A percentile compares a stretch with the other conserved stretches of the same genome.
phyloP scores from a whole-genome alignment of 1,140 invertebrate species.

The Eumaeus atala region DNA sequence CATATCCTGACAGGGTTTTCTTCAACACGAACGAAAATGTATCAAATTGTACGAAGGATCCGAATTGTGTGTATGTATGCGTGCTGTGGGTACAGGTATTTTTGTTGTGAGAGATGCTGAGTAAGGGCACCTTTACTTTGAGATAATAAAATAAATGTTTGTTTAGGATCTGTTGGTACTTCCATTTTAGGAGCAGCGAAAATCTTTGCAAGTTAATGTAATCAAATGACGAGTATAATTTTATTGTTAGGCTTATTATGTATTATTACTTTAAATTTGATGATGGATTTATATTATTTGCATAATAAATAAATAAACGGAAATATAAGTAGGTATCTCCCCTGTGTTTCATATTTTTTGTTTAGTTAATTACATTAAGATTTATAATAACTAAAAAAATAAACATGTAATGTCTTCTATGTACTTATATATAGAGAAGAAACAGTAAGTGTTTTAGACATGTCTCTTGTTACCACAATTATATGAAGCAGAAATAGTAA shows the following conservation, averaged over 20 bases:
- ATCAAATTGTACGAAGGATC: constrained; percentile 23
- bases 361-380: too few species aligned
- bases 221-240: background rate
- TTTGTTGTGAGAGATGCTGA: constrained; percentile 29
- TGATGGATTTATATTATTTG: background rate
- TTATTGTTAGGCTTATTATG: background rate
- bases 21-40: constrained; percentile 22
- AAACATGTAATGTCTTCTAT: too few species aligned
- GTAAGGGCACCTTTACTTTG: constrained; percentile 23
- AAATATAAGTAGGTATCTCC: too few species aligned
- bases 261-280: background rate
- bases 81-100: constrained; percentile 9
- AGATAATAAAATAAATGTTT: constrained; percentile 19
- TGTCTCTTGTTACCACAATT: too few species aligned
- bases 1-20: constrained; percentile 13
- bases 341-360: too few species aligned
- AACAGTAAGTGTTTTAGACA: too few species aligned
- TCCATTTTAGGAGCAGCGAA: constrained; percentile 10
- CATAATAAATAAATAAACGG: too few species aligned
- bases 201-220: constrained; percentile 5
- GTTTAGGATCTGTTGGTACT: constrained; percentile 12
- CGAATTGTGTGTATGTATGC: constrained; percentile 18
- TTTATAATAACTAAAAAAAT: too few species aligned
- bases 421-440: too few species aligned
- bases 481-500: too few species aligned